phyloP scores from a whole-genome alignment of 2,113 vertebrate species.

The Hydrochoerus hydrochaeris region DNA sequence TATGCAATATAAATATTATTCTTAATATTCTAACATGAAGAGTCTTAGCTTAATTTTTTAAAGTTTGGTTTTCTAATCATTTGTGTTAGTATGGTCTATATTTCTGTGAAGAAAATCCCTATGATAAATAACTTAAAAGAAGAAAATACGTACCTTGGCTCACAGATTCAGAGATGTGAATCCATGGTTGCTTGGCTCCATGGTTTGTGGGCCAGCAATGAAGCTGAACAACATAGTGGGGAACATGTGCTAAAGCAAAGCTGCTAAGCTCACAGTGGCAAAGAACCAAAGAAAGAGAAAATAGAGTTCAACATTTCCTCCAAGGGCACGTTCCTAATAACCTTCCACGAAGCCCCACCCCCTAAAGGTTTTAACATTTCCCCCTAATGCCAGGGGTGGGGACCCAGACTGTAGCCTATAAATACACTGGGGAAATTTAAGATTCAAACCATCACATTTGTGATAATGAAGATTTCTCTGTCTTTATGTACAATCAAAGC shows the following conservation, averaged over 20 bases:
- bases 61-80: neutral
- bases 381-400: neutral
- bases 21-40: neutral
- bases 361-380: neutral
- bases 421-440: neutral
- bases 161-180: neutral
- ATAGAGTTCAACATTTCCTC: fast-evolving
- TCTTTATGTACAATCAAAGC: neutral
- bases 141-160: neutral
- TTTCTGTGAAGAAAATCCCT: neutral
- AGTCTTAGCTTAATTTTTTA: neutral
- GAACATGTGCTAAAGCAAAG: neutral
- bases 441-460: neutral
- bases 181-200: neutral
- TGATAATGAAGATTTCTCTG: neutral
- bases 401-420: neutral
- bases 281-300: neutral
- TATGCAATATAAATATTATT: neutral
- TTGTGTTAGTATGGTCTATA: neutral
- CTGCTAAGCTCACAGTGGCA: too few species aligned
- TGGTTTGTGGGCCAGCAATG: neutral
- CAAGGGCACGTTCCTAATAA: neutral
- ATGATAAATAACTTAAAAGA: neutral
- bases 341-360: neutral
- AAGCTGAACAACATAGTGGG: neutral